Percentiles rank a stretch among this genome's conserved stretches.
These are phyloP conservation scores for Cecidostiba fungosa DNA, from an alignment of 2,888 invertebrate genomes.

Conservation along the genomic window DNA sequence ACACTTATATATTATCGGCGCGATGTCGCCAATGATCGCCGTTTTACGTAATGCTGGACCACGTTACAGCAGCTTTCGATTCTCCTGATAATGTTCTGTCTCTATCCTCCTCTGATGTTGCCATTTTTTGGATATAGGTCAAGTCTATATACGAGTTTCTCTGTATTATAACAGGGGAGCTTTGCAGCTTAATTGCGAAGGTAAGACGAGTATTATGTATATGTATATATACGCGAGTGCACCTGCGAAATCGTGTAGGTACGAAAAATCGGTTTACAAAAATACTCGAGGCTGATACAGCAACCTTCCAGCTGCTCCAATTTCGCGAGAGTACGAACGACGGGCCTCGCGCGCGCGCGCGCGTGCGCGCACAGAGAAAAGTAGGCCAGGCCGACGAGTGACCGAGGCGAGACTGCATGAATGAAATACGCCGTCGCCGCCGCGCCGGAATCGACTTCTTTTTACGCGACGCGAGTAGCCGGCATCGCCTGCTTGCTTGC, in stretches of 20 bases:
- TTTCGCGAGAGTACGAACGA: conserved; percentile 40
- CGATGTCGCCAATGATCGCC: neutral
- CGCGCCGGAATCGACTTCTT: conserved; percentile 35
- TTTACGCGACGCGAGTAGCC: conserved; percentile 6
- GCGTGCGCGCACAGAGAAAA: conserved; percentile 17
- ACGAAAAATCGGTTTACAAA: neutral
- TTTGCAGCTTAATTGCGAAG: no score
- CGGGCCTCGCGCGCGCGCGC: conserved; percentile 9
- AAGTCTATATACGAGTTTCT: no score
- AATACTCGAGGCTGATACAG: neutral
- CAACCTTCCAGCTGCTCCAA: conserved; percentile 62
- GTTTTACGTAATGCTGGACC: conserved; percentile 2
- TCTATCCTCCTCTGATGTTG: neutral
- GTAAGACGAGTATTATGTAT: no score
- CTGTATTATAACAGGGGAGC: no score
- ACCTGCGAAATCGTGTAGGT: neutral
- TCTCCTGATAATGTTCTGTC: neutral
- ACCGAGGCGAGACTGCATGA: conserved; percentile 54
- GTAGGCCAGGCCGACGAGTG: conserved; percentile 46
- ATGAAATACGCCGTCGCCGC: conserved; percentile 50
- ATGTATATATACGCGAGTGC: no score
- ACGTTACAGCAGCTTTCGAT: neutral
- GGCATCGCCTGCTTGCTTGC: neutral
- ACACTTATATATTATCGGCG: neutral
- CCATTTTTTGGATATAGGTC: neutral